Evolutionary conservation across 2,113 vertebrate genomes (phyloP), one percentile per base, ranked within the genome.

Genomic region (Serinus canaria): DNA sequence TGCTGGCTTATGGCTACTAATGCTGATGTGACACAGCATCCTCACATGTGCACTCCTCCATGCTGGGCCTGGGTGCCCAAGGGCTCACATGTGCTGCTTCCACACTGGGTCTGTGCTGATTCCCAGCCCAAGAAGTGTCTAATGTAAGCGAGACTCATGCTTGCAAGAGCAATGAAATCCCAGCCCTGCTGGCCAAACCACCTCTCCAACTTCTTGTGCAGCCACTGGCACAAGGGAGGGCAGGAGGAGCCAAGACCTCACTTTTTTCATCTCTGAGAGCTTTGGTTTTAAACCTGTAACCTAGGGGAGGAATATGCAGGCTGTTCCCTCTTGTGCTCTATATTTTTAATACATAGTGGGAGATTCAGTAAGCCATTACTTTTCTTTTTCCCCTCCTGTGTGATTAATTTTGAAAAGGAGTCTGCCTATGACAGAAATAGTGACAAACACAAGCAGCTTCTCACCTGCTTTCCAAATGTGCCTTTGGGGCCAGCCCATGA

Each of bases 61-160:
- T 0, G 6, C 44, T 0, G 0, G 2, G 30, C 28, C 46, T 27
- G 30, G 58, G 20, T 62, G 64, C 52, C 30, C 5, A 13, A 1
- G 2, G 0, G 0, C 33, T 76, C 37, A 28, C 46, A 12, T 0
- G 6, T 23, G 28, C 20, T 13, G 24, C 75, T 85, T 39, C 22
- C 55, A 56, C 37, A 16, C 18, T 7, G 35, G 30, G 9, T 60
- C 59, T 74, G 46, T 59, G 60, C 52, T 3, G 3, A 27, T 53
- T 16, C 37, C 25, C 63, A 80, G 44, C n/a, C 53, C 28, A 53
- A 81, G 69, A 37, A 60, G 44, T 9, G 11, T 13, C 25, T 25
- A 28, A 50, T 6, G 4, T 15, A 43, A 88, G 37, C 0, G 1
- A 47, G 35, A 76, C 1, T 4, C 15, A 15, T 0, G 2, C 18